Conservation (phyloP, 2,888 invertebrate species). For the Heteropelma amictum region DNA sequence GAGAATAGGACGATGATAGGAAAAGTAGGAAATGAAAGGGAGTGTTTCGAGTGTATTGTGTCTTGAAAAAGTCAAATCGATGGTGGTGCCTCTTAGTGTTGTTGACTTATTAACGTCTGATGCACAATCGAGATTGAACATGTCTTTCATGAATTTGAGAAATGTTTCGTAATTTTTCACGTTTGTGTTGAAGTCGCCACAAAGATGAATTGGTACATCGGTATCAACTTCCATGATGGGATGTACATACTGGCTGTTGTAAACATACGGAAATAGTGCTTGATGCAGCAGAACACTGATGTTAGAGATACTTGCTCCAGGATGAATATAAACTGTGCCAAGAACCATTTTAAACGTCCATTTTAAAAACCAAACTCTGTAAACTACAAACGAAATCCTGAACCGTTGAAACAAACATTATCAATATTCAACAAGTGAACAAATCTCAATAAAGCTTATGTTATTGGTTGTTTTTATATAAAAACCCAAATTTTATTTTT, state of each 20-base stretch:
- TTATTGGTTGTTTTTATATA: too few relatives aligned
- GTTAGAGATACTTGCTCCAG: background rate
- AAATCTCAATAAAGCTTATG: too few relatives aligned
- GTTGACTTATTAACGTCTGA: background rate
- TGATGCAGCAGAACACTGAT: background rate
- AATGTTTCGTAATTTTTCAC: too few relatives aligned
- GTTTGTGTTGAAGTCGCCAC: too few relatives aligned
- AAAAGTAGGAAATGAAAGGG: slow-evolving; percentile 20
- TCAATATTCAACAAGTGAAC: too few relatives aligned
- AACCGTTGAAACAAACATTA: too few relatives aligned
- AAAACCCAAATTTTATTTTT: too few relatives aligned
- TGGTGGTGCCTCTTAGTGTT: slow-evolving; percentile 7
- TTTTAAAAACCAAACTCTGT: too few relatives aligned
- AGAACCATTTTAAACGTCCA: background rate
- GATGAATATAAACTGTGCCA: background rate
- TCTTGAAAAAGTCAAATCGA: slow-evolving; percentile 21
- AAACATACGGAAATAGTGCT: background rate
- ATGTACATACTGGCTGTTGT: background rate
- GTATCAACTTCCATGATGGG: background rate
- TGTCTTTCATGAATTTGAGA: background rate
- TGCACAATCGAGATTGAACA: background rate
- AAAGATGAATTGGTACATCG: too few relatives aligned
- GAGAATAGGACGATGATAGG: slow-evolving; percentile 27
- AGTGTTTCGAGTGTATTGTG: slow-evolving; percentile 21
- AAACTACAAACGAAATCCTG: too few relatives aligned